Base-by-base conservation (phyloP, 2,888 invertebrate genomes). In the Muschampia plurimacula region DNA sequence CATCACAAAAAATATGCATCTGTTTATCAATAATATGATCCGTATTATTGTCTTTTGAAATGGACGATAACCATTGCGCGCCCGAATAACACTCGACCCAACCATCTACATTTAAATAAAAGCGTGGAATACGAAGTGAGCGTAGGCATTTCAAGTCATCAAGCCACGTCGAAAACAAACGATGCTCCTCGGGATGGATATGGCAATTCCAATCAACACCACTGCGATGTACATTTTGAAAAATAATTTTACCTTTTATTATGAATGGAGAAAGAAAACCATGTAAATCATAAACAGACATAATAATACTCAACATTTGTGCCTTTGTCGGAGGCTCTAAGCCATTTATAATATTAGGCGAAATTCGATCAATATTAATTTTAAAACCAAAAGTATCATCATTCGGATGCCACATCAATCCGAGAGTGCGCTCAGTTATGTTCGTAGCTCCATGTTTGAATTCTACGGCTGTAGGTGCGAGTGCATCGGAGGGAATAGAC, bases 1-100 rank as follows among this genome's bases (percentile, higher is more conserved):
- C 80, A 62, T 82, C 82, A 60, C 80, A 78, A 69, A 83, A 83
- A 2, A 75, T 70, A 67, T 82, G 84, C 60, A 78, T 57, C 63
- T 77, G 59, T 39, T 9, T 74, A 22, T 55, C 55, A 55, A 55
- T 9, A 55, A 55, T 55, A 55, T 22, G 7, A 9, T 28, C 4
- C 22, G 15, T 22, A 3, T 22, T 52, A 52, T 3, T 15, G 15
- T 52, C 55, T 9, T 10, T 22, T 10, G 55, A 15, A 55, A 28
- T 10, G 10, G 10, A 55, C 5, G 55, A 55, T 55, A 55, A 55
- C 55, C 55, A 55, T 55, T 55, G 55, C 55, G 55, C 3, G 10
- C 22, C 55, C 22, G 55, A 3, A 22, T 55, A 55, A 55, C 55
- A 55, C 22, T 55, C 22, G 55, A 2, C 8, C 55, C 55, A 55